Evolutionary conservation across 2,797 vertebrate genomes (phyloP), one percentile per base, ranked within the genome.

Genomic region (Labroides dimidiatus): DNA sequence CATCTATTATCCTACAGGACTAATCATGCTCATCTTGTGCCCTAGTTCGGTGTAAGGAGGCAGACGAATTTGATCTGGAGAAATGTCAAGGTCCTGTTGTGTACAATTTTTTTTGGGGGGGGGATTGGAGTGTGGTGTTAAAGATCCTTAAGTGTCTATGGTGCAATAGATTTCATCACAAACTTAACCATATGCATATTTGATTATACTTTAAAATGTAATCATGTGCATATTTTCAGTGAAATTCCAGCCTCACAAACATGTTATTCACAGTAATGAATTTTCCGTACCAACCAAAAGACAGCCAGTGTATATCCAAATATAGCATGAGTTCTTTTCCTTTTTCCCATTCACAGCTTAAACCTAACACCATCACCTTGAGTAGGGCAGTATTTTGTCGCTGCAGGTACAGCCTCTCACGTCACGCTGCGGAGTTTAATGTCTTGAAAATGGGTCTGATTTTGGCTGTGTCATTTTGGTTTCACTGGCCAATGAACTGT

Each of bases 1-100:
- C 84, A 87, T 93, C 78, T 89, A 89, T 92, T 91, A 92, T 87
- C 88, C 82, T 79, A 83, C 78, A 84, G 77, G 71, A 81, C 82
- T 88, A 87, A 90, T 91, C 88, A 89, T 80, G 88, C 84, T 81
- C 87, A 85, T 72, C 77, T 75, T 78, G 74, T 85, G 82, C 81
- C 60, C 84, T 61, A 70, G 69, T 85, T 79, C 81, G 85, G 91
- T 86, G 75, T 64, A 80, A 89, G 82, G 73, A 78, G 79, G 82
- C 75, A 80, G 74, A 71, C 74, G 73, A 66, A 78, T 87, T 76
- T 77, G 77, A 78, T 77, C 64, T 73, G 45, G 73, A 84, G 78
- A 92, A 91, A 92, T 91, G 90, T 90, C 92, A 91, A 88, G 84
- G 84, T 89, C 86, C 84, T 81, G 73, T 79, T 23, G 37, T 80